phyloP scores from a whole-genome alignment of 2,113 vertebrate genomes.

The Gasterosteus nipponicus region DNA sequence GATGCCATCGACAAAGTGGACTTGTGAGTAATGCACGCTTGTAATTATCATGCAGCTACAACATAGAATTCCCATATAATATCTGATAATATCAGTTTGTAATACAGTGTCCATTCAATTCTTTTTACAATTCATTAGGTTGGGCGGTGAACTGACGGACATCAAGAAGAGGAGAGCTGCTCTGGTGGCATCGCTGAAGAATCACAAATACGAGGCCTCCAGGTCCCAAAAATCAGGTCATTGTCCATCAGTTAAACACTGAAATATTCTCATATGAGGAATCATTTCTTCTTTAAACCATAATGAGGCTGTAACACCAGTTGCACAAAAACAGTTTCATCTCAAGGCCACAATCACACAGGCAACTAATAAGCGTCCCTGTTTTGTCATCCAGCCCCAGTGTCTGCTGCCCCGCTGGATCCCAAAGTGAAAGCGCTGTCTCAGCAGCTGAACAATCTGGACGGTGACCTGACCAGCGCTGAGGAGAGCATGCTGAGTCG shows the following conservation, averaged over 20 bases:
- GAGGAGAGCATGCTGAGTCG: conserved; percentile 82
- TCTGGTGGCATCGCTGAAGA: conserved; percentile 79
- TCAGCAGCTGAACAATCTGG: conserved; percentile 80
- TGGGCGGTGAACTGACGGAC: conserved; percentile 84
- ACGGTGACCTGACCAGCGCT: conserved; percentile 78
- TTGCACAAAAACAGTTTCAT: too few relatives aligned
- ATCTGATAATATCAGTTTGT: not conserved
- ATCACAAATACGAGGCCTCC: conserved; percentile 68
- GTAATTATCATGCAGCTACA: not conserved
- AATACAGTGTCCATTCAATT: not conserved
- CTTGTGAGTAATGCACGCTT: conserved; percentile 75
- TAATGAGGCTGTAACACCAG: not conserved
- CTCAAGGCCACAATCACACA: not conserved
- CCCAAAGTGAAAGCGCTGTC: conserved; percentile 78
- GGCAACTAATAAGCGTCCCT: not conserved
- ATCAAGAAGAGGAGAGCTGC: conserved; percentile 86
- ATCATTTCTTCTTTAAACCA: not conserved
- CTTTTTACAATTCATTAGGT: conserved; percentile 70
- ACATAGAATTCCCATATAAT: not conserved
- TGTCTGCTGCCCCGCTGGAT: conserved; percentile 69
- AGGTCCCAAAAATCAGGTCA: conserved; percentile 77
- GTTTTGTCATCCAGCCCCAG: conserved; percentile 59
- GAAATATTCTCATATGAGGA: not conserved
- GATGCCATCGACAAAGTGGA: conserved; percentile 86
- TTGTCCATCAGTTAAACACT: conserved; percentile 1